Evolutionary conservation across 1,140 invertebrate species (phyloP).

Genomic region (Calliopsis andreniformis): DNA sequence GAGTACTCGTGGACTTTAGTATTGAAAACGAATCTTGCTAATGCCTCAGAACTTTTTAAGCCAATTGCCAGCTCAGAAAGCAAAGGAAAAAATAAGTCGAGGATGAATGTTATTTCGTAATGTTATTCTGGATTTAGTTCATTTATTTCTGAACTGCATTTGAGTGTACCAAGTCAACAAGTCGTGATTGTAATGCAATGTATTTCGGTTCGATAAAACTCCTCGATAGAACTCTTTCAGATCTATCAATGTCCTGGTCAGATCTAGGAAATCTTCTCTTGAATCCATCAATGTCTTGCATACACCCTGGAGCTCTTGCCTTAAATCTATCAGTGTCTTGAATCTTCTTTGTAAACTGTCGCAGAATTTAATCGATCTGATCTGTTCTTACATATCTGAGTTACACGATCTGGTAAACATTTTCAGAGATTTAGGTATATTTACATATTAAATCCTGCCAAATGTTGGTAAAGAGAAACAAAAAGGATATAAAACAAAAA

Average conservation of each 20-base stretch:
- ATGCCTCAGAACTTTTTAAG: background rate
- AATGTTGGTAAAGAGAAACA: too few relatives aligned
- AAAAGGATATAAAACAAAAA: too few relatives aligned
- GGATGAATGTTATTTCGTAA: background rate
- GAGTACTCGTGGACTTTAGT: background rate
- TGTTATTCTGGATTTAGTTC: too few relatives aligned
- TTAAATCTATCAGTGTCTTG: background rate
- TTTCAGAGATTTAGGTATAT: too few relatives aligned
- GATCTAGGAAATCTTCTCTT: background rate
- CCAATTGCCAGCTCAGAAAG: background rate
- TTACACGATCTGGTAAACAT: too few relatives aligned
- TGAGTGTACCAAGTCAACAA: too few relatives aligned
- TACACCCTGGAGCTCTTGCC: background rate
- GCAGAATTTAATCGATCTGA: background rate
- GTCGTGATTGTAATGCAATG: too few relatives aligned
- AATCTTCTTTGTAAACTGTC: background rate
- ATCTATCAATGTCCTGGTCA: background rate
- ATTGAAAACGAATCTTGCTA: slow-evolving; percentile 13
- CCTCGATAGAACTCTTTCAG: background rate
- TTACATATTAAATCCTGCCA: too few relatives aligned
- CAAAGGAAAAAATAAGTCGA: background rate
- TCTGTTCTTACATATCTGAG: background rate
- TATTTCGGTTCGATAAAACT: background rate
- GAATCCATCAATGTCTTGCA: background rate
- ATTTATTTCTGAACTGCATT: too few relatives aligned